Evolutionary conservation across 1,140 invertebrate genomes (phyloP).

Genomic region (Ectropis grisescens): DNA sequence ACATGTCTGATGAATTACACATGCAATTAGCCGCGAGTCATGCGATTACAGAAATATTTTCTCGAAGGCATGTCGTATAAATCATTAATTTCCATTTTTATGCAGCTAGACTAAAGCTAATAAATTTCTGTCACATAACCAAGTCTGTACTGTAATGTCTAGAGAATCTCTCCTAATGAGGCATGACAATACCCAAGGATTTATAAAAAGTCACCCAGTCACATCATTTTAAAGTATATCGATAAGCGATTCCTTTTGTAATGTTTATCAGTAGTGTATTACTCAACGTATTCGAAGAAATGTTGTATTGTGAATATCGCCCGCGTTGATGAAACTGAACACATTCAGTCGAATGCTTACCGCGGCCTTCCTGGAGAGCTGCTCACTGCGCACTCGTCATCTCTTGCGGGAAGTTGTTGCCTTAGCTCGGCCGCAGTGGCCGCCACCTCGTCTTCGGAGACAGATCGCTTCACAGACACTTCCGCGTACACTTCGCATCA

Average conservation of each 20-base stretch:
- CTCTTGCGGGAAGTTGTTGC: slow-evolving; percentile 19
- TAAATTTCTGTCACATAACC: no score
- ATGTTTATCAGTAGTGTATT: slow-evolving; percentile 15
- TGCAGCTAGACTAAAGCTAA: no score
- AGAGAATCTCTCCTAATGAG: no score
- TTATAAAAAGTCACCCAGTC: no score
- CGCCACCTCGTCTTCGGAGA: slow-evolving; percentile 19
- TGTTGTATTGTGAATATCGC: slow-evolving; percentile 18
- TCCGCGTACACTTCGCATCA: slow-evolving; percentile 5
- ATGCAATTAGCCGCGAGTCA: slow-evolving; percentile 17
- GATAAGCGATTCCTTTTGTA: slow-evolving; percentile 7
- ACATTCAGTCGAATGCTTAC: slow-evolving; percentile 48
- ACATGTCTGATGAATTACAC: slow-evolving; percentile 20
- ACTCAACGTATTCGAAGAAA: slow-evolving; percentile 30
- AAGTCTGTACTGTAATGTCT: no score
- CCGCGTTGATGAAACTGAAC: slow-evolving; percentile 19
- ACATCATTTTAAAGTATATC: no score
- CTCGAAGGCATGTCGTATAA: background rate
- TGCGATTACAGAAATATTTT: slow-evolving; percentile 2
- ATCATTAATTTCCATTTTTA: no score
- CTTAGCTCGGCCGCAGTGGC: slow-evolving; percentile 20
- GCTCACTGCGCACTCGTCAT: slow-evolving; percentile 13
- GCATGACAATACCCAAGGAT: no score
- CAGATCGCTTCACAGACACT: slow-evolving; percentile 17
- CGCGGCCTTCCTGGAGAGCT: slow-evolving; percentile 25